Evolutionary conservation across 2,113 vertebrate species (phyloP).

Genomic region (Pterocles gutturalis): DNA sequence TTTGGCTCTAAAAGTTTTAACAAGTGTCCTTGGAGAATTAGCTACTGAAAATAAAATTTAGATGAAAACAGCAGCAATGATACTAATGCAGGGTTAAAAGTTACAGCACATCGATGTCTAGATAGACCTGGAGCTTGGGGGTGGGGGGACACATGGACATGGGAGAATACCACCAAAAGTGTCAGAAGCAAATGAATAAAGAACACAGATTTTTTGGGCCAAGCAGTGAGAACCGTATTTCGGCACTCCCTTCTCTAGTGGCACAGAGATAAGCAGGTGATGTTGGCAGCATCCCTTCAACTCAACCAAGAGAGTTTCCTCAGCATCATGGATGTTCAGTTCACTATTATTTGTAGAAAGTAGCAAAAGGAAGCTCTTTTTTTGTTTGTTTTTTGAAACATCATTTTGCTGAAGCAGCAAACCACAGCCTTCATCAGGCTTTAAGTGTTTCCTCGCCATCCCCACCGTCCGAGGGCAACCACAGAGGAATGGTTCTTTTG

Average conservation of each 20-base stretch:
- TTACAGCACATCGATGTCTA: neutral
- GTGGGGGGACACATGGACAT: rapidly evolving
- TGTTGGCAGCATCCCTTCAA: neutral
- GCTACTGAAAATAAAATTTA: neutral
- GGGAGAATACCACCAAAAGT: neutral
- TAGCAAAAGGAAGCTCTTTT: neutral
- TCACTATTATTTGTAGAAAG: neutral
- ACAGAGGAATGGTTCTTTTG: neutral
- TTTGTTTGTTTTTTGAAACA: neutral
- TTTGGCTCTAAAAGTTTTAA: neutral
- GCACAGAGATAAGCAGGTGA: neutral
- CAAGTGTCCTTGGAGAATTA: neutral
- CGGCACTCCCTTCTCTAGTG: neutral
- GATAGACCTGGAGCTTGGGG: neutral
- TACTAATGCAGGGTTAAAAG: neutral
- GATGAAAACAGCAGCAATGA: neutral
- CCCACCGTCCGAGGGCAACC: rapidly evolving
- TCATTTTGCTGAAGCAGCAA: slow-evolving; percentile 1
- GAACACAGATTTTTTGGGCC: neutral
- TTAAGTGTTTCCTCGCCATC: neutral
- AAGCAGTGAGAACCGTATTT: neutral
- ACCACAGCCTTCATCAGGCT: neutral
- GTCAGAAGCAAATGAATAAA: neutral
- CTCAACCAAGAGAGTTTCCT: neutral
- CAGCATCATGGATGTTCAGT: neutral